These are phyloP conservation scores for Branchipolynoe longqiensis DNA, from an alignment of 2,888 invertebrate genomes.

Conservation along the genomic window DNA sequence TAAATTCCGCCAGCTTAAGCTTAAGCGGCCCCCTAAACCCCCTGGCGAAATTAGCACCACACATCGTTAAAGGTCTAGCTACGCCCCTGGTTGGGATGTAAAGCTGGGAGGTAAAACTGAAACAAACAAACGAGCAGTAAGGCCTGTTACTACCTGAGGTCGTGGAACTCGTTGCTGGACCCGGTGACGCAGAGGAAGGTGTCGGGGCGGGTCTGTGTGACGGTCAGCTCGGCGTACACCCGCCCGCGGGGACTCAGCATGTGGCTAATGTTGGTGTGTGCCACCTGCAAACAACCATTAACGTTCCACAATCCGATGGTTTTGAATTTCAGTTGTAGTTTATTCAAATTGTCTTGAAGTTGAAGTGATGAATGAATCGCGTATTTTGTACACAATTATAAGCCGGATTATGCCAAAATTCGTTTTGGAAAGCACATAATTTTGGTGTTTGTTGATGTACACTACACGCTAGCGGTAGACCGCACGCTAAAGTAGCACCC, in stretches of 20 bases:
- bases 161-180: slow-evolving; percentile 82
- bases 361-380: not conserved
- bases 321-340: too few relatives aligned
- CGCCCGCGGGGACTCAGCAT: slow-evolving; percentile 81
- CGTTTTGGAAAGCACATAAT: too few relatives aligned
- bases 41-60: too few relatives aligned
- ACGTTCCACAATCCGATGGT: too few relatives aligned
- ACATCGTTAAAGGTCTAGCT: too few relatives aligned
- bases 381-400: not conserved
- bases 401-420: not conserved
- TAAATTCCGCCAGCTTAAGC: too few relatives aligned
- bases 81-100: too few relatives aligned
- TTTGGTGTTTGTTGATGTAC: too few relatives aligned
- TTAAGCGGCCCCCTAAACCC: too few relatives aligned
- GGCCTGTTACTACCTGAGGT: slow-evolving; percentile 78
- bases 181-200: slow-evolving; percentile 82
- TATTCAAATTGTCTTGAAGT: not conserved
- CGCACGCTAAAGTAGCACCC: too few relatives aligned
- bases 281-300: slow-evolving; percentile 74
- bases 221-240: slow-evolving; percentile 82
- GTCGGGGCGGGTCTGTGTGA: slow-evolving; percentile 77
- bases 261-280: slow-evolving; percentile 81
- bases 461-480: too few relatives aligned
- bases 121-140: not conserved
- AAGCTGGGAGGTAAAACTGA: not conserved